Base-by-base conservation (phyloP, 2,888 invertebrate species). In the Dynastes hyllus region DNA sequence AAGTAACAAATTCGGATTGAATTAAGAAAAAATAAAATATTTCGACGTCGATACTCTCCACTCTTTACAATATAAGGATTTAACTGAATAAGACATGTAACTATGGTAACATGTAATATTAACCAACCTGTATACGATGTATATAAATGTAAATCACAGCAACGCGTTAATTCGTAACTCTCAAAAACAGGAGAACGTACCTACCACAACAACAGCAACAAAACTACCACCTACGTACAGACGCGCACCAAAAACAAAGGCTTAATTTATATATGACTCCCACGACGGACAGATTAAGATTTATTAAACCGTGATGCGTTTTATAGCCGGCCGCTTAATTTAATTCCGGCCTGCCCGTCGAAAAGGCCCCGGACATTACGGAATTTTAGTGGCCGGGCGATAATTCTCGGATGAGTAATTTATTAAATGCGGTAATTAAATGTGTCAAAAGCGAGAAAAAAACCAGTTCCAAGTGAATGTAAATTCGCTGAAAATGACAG, bases 371-470 rank as follows among this genome's bases (percentile, higher is more conserved):
- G 55, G 5, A 58, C 9, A 22, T 22, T 58, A 22, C 16, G 22
- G 55, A 16, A 58, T 58, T 58, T 58, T 58, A 58, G 55, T 58
- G 55, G 55, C 27, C 45, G 45, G 4, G 55, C 55, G 22, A 58
- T 58, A 58, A 58, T 22, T 58, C 55, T 58, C 55, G n/a, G 55
- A 58, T 58, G 55, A 58, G 55, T 58, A 58, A 58, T 58, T 58
- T 16, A 22, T 58, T 58, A 58, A 58, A 58, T 16, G 55, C 16
- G 16, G 6, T 58, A 58, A 58, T 58, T 58, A 58, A 58, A 58
- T 58, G 22, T 22, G 55, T 5, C 53, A n/a, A 8, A 58, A 58
- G 22, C 22, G n/a, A 58, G n/a, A 58, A 58, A 16, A 58, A 16
- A 22, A 22, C 55, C n/a, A 13, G 55, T 58, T 58, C 22, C n/a